Base-by-base conservation (phyloP, 2,113 vertebrate species). In the Oriolus oriolus region DNA sequence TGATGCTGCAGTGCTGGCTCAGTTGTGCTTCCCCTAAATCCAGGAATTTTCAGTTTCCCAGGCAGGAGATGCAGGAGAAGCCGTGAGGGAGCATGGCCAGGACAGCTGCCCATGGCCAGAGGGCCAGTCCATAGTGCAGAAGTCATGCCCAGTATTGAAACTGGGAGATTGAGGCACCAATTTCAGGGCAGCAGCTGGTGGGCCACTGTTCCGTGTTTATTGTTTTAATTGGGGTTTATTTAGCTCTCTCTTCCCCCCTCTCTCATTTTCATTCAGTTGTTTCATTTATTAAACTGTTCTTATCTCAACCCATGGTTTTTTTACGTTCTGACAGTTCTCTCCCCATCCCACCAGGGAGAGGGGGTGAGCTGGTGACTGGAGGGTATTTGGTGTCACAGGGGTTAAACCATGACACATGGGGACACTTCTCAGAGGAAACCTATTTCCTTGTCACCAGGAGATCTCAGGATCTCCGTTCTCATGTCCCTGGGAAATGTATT, bases 111-210 rank as follows among this genome's bases (percentile, higher is more conserved):
- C 24, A 2, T 21, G 74, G 57, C 75, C 57, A 49, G 1, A 42
- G 65, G 74, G 47, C 54, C 19, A 14, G 2, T 42, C 56, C 47
- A 5, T 0, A 0, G 8, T 23, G 35, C 0, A 16, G 3, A 7
- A 39, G 5, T 16, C 7, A 1, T 30, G 13, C 18, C 47, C n/a
- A 63, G 9, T 0, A 12, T 42, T 56, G 10, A 27, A 64, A 42
- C 0, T 27, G 21, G 20, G 47, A 30, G 4, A 11, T 6, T 56
- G 57, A 49, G 35, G 57, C 49, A 31, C 16, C 7, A 3, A 11
- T n/a, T 26, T 14, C 47, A 79, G 65, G 39, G 69, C 87, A 76
- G 60, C 30, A 60, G 47, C 53, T 47, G 53, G 3, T 22, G 39
- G 22, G 54, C 22, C 10, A 30, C 3, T 23, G 3, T 31, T 9